Conservation (phyloP, 2,113 vertebrate species). For the Psephotus haematonotus region DNA sequence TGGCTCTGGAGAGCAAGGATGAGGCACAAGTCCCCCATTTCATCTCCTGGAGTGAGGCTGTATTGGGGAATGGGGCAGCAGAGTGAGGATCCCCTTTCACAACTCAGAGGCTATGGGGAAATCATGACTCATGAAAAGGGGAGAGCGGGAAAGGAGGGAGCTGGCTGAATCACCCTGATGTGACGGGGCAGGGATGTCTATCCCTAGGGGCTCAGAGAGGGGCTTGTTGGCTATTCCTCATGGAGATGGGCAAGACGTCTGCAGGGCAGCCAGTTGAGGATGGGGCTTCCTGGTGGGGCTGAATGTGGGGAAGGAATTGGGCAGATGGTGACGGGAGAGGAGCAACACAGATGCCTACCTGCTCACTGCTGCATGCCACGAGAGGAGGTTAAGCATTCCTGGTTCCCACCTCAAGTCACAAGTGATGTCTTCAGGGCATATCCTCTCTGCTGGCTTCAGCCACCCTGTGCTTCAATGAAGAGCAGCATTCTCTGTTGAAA, state of each 20-base stretch:
- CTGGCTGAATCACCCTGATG: rapidly evolving
- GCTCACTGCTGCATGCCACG: background rate
- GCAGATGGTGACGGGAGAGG: background rate
- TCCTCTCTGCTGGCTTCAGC: background rate
- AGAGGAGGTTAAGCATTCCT: rapidly evolving
- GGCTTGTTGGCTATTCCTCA: background rate
- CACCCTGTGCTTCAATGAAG: background rate
- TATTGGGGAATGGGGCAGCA: background rate
- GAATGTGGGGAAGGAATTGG: background rate
- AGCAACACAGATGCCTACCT: background rate
- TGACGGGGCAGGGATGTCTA: background rate
- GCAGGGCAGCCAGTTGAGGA: background rate
- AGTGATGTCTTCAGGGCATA: background rate
- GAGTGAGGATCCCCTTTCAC: background rate
- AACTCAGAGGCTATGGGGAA: background rate
- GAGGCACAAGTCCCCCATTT: background rate
- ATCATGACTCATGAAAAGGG: rapidly evolving
- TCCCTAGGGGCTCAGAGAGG: background rate
- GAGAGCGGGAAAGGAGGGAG: rapidly evolving
- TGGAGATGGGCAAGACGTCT: background rate
- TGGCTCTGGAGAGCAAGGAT: background rate
- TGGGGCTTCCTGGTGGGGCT: background rate
- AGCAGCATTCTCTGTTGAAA: background rate
- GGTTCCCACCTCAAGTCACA: background rate
- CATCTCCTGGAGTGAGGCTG: background rate